Evolutionary conservation across 2,113 vertebrate species (phyloP), one percentile per base, ranked within the genome.

Genomic region (Pogona vitticeps): DNA sequence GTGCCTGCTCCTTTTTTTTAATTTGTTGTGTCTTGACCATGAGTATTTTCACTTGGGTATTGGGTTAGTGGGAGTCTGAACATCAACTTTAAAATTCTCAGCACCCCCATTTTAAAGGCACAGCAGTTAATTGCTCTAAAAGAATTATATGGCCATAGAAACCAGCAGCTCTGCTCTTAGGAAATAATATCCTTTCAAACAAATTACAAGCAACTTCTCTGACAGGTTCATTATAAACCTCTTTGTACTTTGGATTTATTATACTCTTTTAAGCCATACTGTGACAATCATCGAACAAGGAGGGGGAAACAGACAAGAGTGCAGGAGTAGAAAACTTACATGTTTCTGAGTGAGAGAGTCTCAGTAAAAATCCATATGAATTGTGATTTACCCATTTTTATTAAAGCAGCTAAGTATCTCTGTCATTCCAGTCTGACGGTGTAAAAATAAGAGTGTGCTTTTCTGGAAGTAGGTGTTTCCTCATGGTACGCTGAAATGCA

Each of bases 221-320:
- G 91, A 92, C 91, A 92, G 84, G 82, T 91, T 92, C 85, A 91
- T 91, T 92, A 90, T 89, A 94, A 89, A 68, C 1, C 20, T 90
- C 88, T 94, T 89, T 91, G 77, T 91, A 73, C 61, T 78, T 89
- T 56, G 52, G 83, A 91, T 93, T 93, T 92, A 93, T 95, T 92
- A 93, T 91, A 90, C 46, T 85, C 77, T 67, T 92, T 90, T 88
- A 90, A 90, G 70, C 80, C 79, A 82, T 78, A 83, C 82, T 91
- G 80, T 88, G 78, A 91, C 91, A 93, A 88, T 89, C 89, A 67
- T 38, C 70, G 72, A 89, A 79, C 90, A 88, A 67, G n/a, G 0
- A 2, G 85, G 80, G 67, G 9, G 85, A 76, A 75, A 28, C 46
- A 70, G 42, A 83, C 42, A 89, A 78, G n/a, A 73, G 28, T 76